These are phyloP conservation scores for Aphidius colemani DNA, from an alignment of 2,888 invertebrate species.

Conservation along the genomic window DNA sequence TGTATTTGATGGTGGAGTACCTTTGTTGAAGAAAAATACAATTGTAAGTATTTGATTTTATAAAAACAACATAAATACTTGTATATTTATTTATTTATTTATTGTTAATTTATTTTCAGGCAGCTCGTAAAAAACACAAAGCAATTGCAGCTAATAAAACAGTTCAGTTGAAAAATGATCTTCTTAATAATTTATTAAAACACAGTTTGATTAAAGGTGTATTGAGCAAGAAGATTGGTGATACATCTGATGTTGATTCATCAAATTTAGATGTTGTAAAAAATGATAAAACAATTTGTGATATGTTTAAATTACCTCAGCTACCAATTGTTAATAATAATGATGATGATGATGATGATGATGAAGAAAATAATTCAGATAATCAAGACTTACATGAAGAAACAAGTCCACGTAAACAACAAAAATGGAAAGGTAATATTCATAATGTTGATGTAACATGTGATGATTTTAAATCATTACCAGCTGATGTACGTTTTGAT, in stretches of 20 bases:
- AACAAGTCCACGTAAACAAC: slow-evolving; percentile 61
- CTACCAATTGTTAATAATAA: slow-evolving; percentile 53
- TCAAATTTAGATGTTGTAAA: slow-evolving; percentile 25
- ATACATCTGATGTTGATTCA: slow-evolving; percentile 49
- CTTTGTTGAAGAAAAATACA: slow-evolving; percentile 88
- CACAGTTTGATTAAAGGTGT: slow-evolving; percentile 78
- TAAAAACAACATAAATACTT: neutral
- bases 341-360: slow-evolving; percentile 58
- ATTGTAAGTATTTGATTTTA: slow-evolving; percentile 69
- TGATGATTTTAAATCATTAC: slow-evolving; percentile 77
- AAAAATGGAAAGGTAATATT: slow-evolving; percentile 64
- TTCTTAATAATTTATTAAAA: slow-evolving; percentile 78
- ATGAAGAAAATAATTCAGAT: slow-evolving; percentile 58
- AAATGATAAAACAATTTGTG: slow-evolving; percentile 28
- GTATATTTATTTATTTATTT: neutral
- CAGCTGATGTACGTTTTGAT: slow-evolving; percentile 90
- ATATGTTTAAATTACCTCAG: slow-evolving; percentile 72
- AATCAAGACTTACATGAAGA: slow-evolving; percentile 60
- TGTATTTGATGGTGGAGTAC: slow-evolving; percentile 97
- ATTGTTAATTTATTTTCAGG: slow-evolving; percentile 62
- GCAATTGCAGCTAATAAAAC: slow-evolving; percentile 62
- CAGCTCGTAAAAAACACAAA: slow-evolving; percentile 76
- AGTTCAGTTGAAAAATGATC: slow-evolving; percentile 72
- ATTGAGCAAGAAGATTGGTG: slow-evolving; percentile 61
- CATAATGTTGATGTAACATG: slow-evolving; percentile 82